Evolutionary conservation across 1,140 invertebrate genomes (phyloP).

Genomic region (Scaptomyza graminum): DNA sequence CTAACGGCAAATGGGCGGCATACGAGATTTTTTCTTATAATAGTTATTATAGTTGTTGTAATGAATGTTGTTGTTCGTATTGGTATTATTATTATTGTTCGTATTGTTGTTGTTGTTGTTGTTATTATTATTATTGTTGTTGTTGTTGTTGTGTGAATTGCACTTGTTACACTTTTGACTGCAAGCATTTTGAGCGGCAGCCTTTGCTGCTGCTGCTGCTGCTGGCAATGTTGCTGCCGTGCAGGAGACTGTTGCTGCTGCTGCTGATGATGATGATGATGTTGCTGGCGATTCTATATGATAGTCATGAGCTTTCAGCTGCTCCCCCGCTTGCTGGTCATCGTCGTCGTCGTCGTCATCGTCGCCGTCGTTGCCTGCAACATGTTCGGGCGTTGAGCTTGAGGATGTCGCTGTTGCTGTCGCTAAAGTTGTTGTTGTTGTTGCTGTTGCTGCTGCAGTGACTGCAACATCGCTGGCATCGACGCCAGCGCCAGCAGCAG

Average conservation of each 20-base stretch:
- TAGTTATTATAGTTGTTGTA: conserved; percentile 83
- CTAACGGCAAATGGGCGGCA: conserved; percentile 84
- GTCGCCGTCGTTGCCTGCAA: background rate
- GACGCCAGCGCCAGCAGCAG: conserved; percentile 4
- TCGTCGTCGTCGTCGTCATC: no score
- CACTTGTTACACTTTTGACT: conserved; percentile 78
- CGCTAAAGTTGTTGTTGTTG: conserved; percentile 27
- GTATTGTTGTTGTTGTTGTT: conserved; percentile 60
- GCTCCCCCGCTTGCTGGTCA: conserved; percentile 9
- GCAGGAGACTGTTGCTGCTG: conserved; percentile 27
- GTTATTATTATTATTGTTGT: conserved; percentile 54
- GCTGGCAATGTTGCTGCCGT: conserved; percentile 43
- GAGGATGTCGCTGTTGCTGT: conserved; percentile 32
- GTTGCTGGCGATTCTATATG: conserved; percentile 32
- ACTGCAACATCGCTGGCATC: conserved; percentile 5
- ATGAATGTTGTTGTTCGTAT: conserved; percentile 78
- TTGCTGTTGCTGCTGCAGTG: conserved; percentile 10
- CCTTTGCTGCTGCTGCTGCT: conserved; percentile 15
- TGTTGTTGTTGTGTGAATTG: conserved; percentile 60
- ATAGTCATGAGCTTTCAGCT: conserved; percentile 19
- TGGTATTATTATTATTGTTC: conserved; percentile 50
- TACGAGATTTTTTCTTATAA: conserved; percentile 83
- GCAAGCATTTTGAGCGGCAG: conserved; percentile 48
- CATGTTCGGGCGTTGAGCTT: conserved; percentile 17
- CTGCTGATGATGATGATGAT: conserved; percentile 22